Evolutionary conservation across 1,140 invertebrate genomes (phyloP), one percentile per base, ranked within the genome.

Genomic region (Akabosia matsudoensis): DNA sequence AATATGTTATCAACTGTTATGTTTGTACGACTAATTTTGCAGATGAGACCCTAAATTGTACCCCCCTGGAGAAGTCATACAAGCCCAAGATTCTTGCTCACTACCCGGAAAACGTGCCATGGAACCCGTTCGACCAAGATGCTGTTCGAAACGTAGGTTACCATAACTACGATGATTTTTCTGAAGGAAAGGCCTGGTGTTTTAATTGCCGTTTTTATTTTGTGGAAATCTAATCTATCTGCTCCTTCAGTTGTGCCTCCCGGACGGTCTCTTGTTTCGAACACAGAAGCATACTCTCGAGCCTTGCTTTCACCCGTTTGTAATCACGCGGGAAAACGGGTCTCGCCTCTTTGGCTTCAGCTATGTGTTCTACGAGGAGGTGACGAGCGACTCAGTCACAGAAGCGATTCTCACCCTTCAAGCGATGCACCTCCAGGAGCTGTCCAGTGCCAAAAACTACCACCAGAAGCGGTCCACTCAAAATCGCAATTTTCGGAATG

Each of bases 251-350:
- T 88, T 99, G 33, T 97, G 94, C 84, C 87, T 98, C 83, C 97
- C 97, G 45, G 92, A 92, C 85, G 97, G 97, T 64, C 85, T 99
- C 22, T 90, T 92, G 81, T 98, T 99, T 87, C 90, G 93, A 73
- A 98, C 96, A 2, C 95, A 98, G 85, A 96, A 95, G 85, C 93
- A 97, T 85, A 89, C 90, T 64, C 89, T 95, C 77, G 91, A 93
- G 79, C 92, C 96, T 18, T 89, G 89, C 79, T 98, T 98, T 88
- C 97, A 99, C 85, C 95, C 96, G 67, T 99, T 99, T 88, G 90
- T 98, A 10, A 95, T 98, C 56, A 99, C 97, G 24, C 90, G 92
- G 82, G 96, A 98, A 88, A 96, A 99, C 90, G 97, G 97, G 61
- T 92, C 92, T 77, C 88, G 95, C 80, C 92, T 91, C 71, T 97